phyloP scores from a whole-genome alignment of 2,113 vertebrate species.

The Illadopsis cleaveri region DNA sequence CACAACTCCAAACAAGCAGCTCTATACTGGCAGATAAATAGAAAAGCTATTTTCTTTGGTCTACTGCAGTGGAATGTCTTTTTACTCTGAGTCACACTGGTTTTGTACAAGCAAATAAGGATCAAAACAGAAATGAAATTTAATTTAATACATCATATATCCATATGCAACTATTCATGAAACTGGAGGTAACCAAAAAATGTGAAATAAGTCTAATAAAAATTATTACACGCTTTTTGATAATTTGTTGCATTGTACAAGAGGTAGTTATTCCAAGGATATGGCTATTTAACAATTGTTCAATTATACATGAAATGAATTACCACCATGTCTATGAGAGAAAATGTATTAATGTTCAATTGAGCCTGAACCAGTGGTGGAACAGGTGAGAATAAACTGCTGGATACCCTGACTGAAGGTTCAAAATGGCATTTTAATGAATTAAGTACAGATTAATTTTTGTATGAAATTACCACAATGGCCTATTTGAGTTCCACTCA shows the following conservation, averaged over 20 bases:
- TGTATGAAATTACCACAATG: conserved; percentile 28
- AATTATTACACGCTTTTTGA: background rate
- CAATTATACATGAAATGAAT: conserved; percentile 67
- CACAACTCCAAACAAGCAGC: background rate
- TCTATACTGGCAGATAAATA: background rate
- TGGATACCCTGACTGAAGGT: conserved; percentile 44
- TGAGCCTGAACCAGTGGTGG: conserved; percentile 52
- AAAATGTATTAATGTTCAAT: conserved; percentile 67
- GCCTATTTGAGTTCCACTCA: conserved; percentile 52
- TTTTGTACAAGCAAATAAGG: background rate
- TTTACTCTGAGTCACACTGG: background rate
- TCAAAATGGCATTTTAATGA: conserved; percentile 67
- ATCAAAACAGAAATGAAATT: background rate
- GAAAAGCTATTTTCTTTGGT: background rate
- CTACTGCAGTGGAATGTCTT: background rate
- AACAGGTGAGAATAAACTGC: conserved; percentile 72
- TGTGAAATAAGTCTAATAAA: conserved; percentile 11
- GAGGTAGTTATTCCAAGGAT: conserved; percentile 17
- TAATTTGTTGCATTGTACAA: conserved; percentile 10
- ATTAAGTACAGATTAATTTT: conserved; percentile 66
- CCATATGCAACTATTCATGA: conserved; percentile 9
- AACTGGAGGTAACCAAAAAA: background rate
- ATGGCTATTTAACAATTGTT: conserved; percentile 56
- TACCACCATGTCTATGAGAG: conserved; percentile 50
- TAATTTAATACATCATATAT: conserved; percentile 21